Conservation (phyloP, 1,140 invertebrate genomes). For the Trachymyrmex septentrionalis region DNA sequence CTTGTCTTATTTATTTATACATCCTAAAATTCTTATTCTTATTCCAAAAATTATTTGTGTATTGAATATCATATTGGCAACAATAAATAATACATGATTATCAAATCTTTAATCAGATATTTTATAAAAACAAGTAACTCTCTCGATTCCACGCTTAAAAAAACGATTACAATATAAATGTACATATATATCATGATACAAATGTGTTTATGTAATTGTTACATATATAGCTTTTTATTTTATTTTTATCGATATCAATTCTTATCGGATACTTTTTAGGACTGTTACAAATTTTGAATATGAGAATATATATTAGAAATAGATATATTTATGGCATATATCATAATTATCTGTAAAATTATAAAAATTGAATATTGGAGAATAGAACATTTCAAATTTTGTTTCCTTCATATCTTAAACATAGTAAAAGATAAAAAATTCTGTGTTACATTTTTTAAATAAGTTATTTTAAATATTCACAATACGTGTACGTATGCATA, state of each 20-base stretch:
- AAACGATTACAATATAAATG: slow-evolving; percentile 3
- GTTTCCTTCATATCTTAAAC: neutral
- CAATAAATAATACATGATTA: neutral
- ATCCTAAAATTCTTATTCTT: slow-evolving; percentile 11
- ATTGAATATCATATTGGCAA: neutral
- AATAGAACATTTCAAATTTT: slow-evolving; percentile 20
- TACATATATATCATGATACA: neutral
- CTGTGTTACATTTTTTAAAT: slow-evolving; percentile 3
- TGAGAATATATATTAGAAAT: slow-evolving; percentile 2
- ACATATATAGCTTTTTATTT: neutral
- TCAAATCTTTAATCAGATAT: neutral
- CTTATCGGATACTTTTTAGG: neutral
- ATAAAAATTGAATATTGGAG: neutral
- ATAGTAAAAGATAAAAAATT: neutral
- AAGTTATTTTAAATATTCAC: slow-evolving; percentile 11
- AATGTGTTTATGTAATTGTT: neutral
- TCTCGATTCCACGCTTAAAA: neutral
- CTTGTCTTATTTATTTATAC: neutral
- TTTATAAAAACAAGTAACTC: neutral
- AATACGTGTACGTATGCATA: neutral
- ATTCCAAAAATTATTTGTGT: neutral
- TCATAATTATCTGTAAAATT: neutral
- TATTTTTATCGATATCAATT: neutral
- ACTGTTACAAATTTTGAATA: slow-evolving; percentile 11
- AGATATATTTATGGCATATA: neutral